phyloP scores from a whole-genome alignment of 2,888 invertebrate genomes.

The Drosophila lutescens region DNA sequence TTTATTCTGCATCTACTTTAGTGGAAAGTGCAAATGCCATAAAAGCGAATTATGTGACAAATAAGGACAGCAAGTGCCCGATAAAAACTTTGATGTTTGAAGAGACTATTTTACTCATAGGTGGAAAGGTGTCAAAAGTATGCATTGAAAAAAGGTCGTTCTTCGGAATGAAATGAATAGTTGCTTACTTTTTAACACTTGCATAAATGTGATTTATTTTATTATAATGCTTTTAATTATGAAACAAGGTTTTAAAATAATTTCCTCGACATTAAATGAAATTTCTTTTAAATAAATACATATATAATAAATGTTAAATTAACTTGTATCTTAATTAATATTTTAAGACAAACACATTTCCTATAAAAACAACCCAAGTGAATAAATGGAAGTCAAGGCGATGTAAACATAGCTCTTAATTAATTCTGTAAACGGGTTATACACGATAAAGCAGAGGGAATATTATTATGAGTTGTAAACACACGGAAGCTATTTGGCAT shows the following conservation, averaged over 20 bases:
- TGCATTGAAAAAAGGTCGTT: too few species aligned
- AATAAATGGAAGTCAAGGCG: background rate
- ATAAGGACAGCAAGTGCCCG: conserved; percentile 25
- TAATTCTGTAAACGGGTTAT: background rate
- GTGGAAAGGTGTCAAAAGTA: too few species aligned
- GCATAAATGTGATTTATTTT: too few species aligned
- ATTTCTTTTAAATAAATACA: too few species aligned
- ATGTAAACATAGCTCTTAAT: conserved; percentile 1
- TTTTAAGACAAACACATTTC: background rate
- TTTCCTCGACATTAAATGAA: too few species aligned
- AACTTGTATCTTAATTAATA: too few species aligned
- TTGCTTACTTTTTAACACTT: too few species aligned
- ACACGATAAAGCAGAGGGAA: conserved; percentile 7
- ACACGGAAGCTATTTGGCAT: conserved; percentile 29
- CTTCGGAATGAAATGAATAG: too few species aligned
- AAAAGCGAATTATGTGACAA: conserved; percentile 61
- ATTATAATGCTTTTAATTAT: too few species aligned
- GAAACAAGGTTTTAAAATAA: too few species aligned
- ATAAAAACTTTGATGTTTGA: background rate
- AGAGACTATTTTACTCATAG: background rate
- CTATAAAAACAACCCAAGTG: too few species aligned
- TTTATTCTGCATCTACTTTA: conserved; percentile 32
- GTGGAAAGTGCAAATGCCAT: conserved; percentile 43
- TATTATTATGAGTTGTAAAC: conserved; percentile 22
- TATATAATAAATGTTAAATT: too few species aligned